phyloP scores from a whole-genome alignment of 2,797 vertebrate genomes.

The Falco concolor region DNA sequence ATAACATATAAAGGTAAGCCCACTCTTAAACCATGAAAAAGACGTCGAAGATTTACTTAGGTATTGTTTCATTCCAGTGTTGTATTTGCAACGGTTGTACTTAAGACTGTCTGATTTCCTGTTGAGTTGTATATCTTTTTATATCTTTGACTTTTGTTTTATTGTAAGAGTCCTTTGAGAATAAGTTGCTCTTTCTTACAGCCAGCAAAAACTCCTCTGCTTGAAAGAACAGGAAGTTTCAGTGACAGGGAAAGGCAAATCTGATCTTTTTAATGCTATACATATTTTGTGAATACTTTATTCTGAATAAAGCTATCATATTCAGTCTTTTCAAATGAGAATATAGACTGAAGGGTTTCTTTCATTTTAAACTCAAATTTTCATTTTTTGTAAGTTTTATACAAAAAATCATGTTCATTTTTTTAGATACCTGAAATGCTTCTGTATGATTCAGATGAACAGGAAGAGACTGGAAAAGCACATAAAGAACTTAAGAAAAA shows the following conservation, averaged over 20 bases:
- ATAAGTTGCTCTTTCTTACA: not conserved
- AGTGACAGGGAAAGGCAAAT: not conserved
- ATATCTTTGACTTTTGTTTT: not conserved
- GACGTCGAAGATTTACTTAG: not conserved
- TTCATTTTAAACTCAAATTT: not conserved
- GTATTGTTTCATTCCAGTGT: not conserved
- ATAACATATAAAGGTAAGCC: not conserved
- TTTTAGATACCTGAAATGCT: constrained; percentile 92
- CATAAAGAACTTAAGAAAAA: constrained; percentile 73
- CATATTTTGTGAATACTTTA: not conserved
- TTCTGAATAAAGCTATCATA: not conserved
- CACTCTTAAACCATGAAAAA: not conserved
- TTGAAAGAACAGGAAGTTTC: not conserved
- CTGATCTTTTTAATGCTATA: not conserved
- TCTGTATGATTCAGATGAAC: constrained; percentile 72
- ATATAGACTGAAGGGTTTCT: not conserved
- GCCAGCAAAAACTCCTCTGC: not conserved
- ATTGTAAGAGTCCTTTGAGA: not conserved
- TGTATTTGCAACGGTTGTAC: not conserved
- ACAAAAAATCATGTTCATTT: not conserved
- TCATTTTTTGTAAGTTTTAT: not conserved
- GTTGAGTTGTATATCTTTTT: not conserved
- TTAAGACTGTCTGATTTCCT: not conserved
- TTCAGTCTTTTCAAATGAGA: not conserved
- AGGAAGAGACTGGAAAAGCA: constrained; percentile 65